A percentile compares a stretch with the other conserved stretches of the same genome.
Conservation (phyloP, 2,888 invertebrate species). For the Diarsia mendica region DNA sequence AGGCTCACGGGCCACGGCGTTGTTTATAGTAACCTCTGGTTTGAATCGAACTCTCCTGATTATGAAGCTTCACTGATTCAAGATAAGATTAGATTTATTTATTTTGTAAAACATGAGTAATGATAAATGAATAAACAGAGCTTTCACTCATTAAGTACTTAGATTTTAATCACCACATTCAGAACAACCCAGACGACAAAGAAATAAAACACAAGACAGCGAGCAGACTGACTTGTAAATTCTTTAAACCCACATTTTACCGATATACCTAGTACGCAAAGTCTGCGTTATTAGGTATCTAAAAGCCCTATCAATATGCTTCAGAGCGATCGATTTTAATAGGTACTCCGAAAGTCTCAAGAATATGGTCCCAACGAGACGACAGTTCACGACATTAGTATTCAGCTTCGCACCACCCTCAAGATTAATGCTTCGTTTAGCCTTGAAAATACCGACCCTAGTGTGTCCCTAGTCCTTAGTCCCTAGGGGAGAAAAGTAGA, state of each 20-base stretch:
- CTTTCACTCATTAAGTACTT: too few relatives aligned
- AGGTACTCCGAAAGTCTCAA: constrained; percentile 14
- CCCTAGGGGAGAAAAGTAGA: constrained; percentile 14
- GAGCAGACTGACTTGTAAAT: background rate
- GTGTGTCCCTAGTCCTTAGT: constrained; percentile 4
- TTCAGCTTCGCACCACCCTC: constrained; percentile 37
- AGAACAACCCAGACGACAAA: background rate
- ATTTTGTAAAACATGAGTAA: too few relatives aligned
- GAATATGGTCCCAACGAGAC: constrained; percentile 26
- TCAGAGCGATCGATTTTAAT: background rate
- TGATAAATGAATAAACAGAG: too few relatives aligned
- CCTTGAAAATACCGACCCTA: constrained; percentile 23
- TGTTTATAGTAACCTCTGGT: too few relatives aligned
- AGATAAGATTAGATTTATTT: too few relatives aligned
- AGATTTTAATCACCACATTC: too few relatives aligned
- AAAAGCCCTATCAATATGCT: constrained; percentile 21
- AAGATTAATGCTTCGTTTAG: constrained; percentile 30
- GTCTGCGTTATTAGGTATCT: background rate
- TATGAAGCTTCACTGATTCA: too few relatives aligned
- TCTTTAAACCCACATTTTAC: background rate
- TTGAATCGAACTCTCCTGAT: too few relatives aligned
- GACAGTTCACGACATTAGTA: constrained; percentile 28
- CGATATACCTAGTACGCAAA: constrained; percentile 11
- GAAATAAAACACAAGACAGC: background rate
- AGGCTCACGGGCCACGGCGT: too few relatives aligned